These are phyloP conservation scores for Lathronympha strigana DNA, from an alignment of 2,888 invertebrate genomes.

Conservation along the genomic window DNA sequence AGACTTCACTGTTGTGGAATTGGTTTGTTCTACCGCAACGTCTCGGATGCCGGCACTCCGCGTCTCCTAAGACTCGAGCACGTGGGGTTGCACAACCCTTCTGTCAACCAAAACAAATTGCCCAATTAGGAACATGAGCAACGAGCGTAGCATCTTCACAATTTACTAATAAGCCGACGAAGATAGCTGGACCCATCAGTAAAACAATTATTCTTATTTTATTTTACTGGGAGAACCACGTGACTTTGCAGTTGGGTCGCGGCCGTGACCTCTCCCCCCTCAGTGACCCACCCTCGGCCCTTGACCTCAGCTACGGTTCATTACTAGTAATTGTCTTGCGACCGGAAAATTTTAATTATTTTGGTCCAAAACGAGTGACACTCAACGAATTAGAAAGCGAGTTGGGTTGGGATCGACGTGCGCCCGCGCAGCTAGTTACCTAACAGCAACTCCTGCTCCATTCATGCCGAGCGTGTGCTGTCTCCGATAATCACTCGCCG, in stretches of 20 bases:
- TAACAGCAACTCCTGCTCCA: slow-evolving; percentile 20
- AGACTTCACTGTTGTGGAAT: background rate
- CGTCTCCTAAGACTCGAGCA: slow-evolving; percentile 11
- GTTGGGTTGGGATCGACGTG: slow-evolving; percentile 28
- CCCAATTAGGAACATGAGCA: slow-evolving; percentile 9
- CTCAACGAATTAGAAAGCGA: slow-evolving; percentile 38
- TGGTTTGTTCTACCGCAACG: background rate
- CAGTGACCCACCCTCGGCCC: slow-evolving; percentile 17
- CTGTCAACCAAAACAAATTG: slow-evolving; percentile 24
- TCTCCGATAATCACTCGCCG: slow-evolving; percentile 20
- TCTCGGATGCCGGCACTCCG: background rate
- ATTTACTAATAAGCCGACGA: background rate
- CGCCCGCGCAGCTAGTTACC: slow-evolving; percentile 19
- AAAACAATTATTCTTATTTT: background rate
- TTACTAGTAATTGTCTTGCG: slow-evolving; percentile 32
- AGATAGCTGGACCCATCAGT: background rate
- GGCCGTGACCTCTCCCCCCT: slow-evolving; percentile 22
- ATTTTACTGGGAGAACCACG: slow-evolving; percentile 1
- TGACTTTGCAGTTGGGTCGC: slow-evolving; percentile 29
- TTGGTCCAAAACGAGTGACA: slow-evolving; percentile 31
- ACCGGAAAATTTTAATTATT: slow-evolving; percentile 36
- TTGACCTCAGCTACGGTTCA: slow-evolving; percentile 33
- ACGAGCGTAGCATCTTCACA: background rate
- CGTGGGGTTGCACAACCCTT: slow-evolving; percentile 24
- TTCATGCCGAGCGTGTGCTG: slow-evolving; percentile 25